Percentiles rank a stretch among this genome's conserved stretches.
These are phyloP conservation scores for Nothoprocta pentlandii DNA, from an alignment of 2,113 vertebrate species.

Conservation along the genomic window DNA sequence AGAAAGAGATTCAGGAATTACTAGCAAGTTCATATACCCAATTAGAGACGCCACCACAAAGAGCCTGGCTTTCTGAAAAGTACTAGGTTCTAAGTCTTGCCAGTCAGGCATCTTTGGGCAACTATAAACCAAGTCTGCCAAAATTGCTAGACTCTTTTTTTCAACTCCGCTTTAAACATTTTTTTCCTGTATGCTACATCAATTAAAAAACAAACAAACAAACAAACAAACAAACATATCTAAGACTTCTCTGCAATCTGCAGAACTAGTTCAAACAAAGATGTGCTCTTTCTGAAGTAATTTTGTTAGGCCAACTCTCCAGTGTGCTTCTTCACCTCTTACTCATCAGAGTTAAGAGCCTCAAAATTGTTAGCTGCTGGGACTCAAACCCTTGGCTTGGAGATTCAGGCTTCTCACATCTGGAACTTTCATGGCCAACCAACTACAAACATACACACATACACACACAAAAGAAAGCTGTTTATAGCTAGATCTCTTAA, in stretches of 20 bases:
- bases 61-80: neutral
- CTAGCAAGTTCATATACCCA: neutral
- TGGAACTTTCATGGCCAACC: neutral
- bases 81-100: neutral
- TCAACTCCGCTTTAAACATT: neutral
- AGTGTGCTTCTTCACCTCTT: neutral
- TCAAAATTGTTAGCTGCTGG: neutral
- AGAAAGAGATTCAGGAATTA: neutral
- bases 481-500: neutral
- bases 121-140: neutral
- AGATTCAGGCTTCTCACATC: neutral
- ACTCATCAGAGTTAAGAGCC: neutral
- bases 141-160: neutral
- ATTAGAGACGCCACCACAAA: neutral
- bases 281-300: neutral
- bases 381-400: neutral
- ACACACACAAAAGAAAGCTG: neutral
- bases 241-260: neutral
- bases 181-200: neutral
- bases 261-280: neutral
- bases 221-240: neutral
- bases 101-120: neutral
- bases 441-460: neutral
- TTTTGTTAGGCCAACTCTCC: neutral
- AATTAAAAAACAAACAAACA: neutral